Evolutionary conservation across 2,113 vertebrate genomes (phyloP), one percentile per base, ranked within the genome.

Genomic region (Gnathonemus longibarbis): DNA sequence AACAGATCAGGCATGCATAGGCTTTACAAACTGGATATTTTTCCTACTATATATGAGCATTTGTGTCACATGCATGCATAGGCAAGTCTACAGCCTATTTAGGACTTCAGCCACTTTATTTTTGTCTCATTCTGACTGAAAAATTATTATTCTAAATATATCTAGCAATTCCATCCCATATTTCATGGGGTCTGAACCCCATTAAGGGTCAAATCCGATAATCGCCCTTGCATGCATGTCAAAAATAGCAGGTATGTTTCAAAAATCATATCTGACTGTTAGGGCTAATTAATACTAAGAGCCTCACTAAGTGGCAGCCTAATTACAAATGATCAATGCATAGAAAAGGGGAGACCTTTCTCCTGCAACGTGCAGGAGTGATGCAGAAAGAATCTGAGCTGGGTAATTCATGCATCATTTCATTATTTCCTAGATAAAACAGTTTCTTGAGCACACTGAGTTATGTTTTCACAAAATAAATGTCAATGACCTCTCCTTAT

Each of bases 311-410:
- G 31, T 42, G 56, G 56, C 56, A 88, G 7, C 56, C 35, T 66
- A 88, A 88, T 88, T 88, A 62, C 87, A 88, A 88, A 88, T 88
- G 9, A 88, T 53, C 1, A 11, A 88, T 62, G 17, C 21, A 66
- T 46, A 13, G 62, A 88, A 66, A 58, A 53, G 17, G 50, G 39
- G 56, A 66, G 24, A 24, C 17, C 52, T 24, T 45, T 88, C 27
- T 85, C 45, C 84, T 53, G 49, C 15, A 87, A 62, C 24, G 21
- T 62, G 24, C 35, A 35, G 52, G 52, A 10, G 87, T 39, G 21
- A 8, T n/a, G 19, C 21, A 45, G 27, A 17, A 8, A 62, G 39
- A n/a, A 66, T 88, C 53, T 4, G 1, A 39, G 15, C 39, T 24
- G 17, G 17, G 27, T 56, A 39, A 39, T 15, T 5, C 35, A 58